Percentiles rank a stretch among this genome's conserved stretches.
Evolutionary conservation across 2,113 vertebrate genomes (phyloP).

Genomic region (Hylia prasina): DNA sequence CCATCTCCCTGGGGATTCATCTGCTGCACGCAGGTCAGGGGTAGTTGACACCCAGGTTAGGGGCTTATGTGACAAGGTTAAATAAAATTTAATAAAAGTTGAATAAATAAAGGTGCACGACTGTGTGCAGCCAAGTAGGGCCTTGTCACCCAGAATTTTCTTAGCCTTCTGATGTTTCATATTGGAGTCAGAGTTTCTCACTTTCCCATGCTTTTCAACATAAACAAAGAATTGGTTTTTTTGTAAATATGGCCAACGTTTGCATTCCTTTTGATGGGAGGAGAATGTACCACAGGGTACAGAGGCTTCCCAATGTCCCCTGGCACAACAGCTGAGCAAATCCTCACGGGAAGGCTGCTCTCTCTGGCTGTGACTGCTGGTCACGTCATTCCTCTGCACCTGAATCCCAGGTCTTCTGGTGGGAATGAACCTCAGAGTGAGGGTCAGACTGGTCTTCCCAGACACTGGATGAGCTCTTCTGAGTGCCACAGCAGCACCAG

Average conservation of each 20-base stretch:
- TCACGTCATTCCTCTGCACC: fast-evolving
- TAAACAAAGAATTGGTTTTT: too few relatives aligned
- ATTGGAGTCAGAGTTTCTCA: too few relatives aligned
- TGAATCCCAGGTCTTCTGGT: background rate
- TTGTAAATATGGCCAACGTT: too few relatives aligned
- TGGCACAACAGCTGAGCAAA: background rate
- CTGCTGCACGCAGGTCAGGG: background rate
- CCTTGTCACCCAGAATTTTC: too few relatives aligned
- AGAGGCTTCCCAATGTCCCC: fast-evolving
- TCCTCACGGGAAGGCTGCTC: fast-evolving
- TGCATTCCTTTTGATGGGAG: too few relatives aligned
- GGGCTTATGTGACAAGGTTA: background rate
- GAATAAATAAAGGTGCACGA: background rate
- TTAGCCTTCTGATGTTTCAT: too few relatives aligned
- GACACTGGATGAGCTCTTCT: background rate
- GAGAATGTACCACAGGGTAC: background rate
- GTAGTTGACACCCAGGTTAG: too few relatives aligned
- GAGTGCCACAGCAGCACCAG: background rate
- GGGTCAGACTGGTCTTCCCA: background rate
- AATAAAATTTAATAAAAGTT: too few relatives aligned
- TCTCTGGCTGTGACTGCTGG: background rate
- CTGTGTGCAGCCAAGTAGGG: too few relatives aligned
- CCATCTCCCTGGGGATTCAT: background rate
- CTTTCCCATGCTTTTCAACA: too few relatives aligned
- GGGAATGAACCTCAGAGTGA: fast-evolving